Evolutionary conservation across 2,113 vertebrate genomes (phyloP).

Genomic region (Thinocorus orbignyianus): DNA sequence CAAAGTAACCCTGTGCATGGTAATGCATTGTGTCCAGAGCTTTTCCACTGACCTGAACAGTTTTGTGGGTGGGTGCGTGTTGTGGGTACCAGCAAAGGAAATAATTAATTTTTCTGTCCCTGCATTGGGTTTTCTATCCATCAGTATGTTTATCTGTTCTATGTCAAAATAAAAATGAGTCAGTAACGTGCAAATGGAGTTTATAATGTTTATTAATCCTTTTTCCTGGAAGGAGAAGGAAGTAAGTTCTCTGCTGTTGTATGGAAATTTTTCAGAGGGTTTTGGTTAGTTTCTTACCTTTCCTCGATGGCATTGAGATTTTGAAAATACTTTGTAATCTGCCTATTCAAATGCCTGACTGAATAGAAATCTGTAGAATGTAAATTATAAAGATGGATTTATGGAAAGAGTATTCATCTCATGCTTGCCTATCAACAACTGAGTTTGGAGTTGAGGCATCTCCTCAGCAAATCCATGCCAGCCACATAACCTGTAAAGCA

Average conservation of each 20-base stretch:
- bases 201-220: neutral
- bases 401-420: neutral
- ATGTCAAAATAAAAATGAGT: neutral
- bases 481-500: neutral
- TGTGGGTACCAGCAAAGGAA: neutral
- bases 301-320: neutral
- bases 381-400: neutral
- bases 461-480: neutral
- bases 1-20: neutral
- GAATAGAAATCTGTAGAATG: neutral
- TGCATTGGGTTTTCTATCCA: neutral
- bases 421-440: rapidly evolving
- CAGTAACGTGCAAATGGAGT: neutral
- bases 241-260: neutral
- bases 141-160: neutral
- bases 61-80: neutral
- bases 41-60: neutral
- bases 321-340: neutral
- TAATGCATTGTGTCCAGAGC: neutral
- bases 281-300: neutral
- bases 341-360: neutral
- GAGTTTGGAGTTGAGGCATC: neutral
- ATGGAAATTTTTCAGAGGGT: neutral
- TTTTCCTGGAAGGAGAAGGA: neutral
- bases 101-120: neutral